Percentiles rank a stretch among this genome's conserved stretches.
Evolutionary conservation across 2,113 vertebrate genomes (phyloP).

Genomic region (Gobius niger): DNA sequence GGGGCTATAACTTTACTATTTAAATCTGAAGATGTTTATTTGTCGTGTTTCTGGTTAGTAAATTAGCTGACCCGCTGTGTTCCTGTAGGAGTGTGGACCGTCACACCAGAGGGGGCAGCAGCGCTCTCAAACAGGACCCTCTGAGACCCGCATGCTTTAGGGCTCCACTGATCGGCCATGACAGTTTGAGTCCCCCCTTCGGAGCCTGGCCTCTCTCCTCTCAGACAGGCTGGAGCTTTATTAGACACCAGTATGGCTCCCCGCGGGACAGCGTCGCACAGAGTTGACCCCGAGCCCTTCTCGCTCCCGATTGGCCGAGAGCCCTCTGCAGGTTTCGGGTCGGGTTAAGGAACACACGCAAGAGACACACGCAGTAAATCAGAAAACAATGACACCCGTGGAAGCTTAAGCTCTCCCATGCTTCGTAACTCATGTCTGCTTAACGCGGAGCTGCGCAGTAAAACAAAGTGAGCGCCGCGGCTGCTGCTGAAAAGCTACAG

Average conservation of each 20-base stretch:
- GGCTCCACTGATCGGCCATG: conserved; percentile 47
- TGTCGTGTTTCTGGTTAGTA: too few species aligned
- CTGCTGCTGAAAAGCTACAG: conserved; percentile 13
- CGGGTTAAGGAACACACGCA: conserved; percentile 14
- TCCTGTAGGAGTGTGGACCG: background rate
- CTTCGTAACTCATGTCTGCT: conserved; percentile 60
- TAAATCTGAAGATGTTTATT: too few species aligned
- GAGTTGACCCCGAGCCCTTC: conserved; percentile 30
- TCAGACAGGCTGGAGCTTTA: conserved; percentile 53
- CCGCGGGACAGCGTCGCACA: conserved; percentile 41
- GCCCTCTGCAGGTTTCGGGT: conserved; percentile 15
- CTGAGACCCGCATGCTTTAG: conserved; percentile 41
- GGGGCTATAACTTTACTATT: too few species aligned
- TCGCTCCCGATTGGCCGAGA: conserved; percentile 19
- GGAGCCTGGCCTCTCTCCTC: conserved; percentile 46
- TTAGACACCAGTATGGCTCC: conserved; percentile 49
- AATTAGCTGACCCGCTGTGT: conserved; percentile 8
- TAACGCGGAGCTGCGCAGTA: conserved; percentile 28
- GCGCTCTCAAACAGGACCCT: conserved; percentile 42
- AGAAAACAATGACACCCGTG: conserved; percentile 50
- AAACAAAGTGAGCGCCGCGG: background rate
- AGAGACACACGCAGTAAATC: conserved; percentile 52
- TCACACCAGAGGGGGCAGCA: conserved; percentile 21
- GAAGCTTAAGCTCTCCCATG: conserved; percentile 53
- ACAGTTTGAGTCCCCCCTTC: conserved; percentile 55